Conservation (phyloP, 92 coral and sea anemone species). For the Siderastrea radians region DNA sequence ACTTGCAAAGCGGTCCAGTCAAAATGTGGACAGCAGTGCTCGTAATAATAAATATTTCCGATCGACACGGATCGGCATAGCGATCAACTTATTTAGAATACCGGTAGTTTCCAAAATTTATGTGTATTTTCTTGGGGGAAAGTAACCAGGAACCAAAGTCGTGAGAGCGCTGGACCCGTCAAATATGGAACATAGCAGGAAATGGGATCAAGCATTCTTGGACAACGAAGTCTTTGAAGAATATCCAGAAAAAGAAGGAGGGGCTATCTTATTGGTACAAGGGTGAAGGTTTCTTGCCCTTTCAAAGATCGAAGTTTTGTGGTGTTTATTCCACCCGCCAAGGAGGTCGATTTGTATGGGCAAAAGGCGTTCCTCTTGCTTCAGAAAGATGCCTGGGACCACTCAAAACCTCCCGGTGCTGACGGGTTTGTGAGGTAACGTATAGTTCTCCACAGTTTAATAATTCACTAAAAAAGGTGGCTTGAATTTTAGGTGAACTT, state of each 20-base stretch:
- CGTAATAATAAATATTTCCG: no score
- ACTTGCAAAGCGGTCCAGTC: no score
- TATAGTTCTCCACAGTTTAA: no score
- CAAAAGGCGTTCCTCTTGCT: slow-evolving; percentile 17
- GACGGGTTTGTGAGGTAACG: slow-evolving; percentile 3
- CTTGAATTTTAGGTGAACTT: no score
- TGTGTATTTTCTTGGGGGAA: no score
- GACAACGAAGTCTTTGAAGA: background rate
- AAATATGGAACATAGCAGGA: background rate
- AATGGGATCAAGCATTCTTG: background rate
- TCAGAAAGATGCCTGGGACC: slow-evolving; percentile 25
- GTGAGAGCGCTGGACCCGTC: background rate
- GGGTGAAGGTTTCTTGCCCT: background rate
- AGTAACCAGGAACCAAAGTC: background rate
- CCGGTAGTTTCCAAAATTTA: no score
- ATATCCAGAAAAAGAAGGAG: background rate
- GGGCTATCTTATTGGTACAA: background rate
- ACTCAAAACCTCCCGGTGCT: slow-evolving; percentile 35
- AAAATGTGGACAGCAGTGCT: no score
- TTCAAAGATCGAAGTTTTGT: background rate
- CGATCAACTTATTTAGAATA: no score
- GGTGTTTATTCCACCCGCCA: slow-evolving; percentile 3
- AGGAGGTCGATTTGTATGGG: slow-evolving; percentile 38
- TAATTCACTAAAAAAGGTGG: no score
- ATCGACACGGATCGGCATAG: no score